Evolutionary conservation across 2,113 vertebrate genomes (phyloP).

Genomic region (Cavia porcellus): DNA sequence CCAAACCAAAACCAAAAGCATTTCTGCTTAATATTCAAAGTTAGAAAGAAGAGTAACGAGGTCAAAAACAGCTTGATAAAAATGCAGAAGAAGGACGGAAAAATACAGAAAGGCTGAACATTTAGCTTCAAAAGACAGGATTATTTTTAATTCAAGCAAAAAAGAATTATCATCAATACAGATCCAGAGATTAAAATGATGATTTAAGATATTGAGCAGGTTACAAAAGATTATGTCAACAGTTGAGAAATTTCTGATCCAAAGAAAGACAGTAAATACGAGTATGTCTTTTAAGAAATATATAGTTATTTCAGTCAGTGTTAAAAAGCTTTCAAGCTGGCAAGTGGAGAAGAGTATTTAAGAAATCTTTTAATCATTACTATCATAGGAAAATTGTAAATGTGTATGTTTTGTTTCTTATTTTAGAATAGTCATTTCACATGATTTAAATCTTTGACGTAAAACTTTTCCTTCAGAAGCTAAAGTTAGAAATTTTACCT

Average conservation of each 20-base stretch:
- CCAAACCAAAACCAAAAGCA: neutral
- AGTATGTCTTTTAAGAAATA: neutral
- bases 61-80: neutral
- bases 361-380: neutral
- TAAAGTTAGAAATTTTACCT: slow-evolving; percentile 19
- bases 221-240: neutral
- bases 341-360: neutral
- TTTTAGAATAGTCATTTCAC: neutral
- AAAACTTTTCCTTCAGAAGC: neutral
- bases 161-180: neutral
- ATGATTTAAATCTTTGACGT: slow-evolving; percentile 7
- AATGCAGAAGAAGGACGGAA: neutral
- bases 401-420: slow-evolving; percentile 27
- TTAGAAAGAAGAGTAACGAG: neutral
- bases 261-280: neutral
- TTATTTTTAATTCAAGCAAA: neutral
- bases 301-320: neutral
- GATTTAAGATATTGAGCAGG: neutral
- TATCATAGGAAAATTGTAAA: neutral
- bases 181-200: neutral
- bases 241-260: neutral
- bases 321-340: slow-evolving; percentile 11
- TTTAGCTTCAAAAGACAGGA: slow-evolving; percentile 2
- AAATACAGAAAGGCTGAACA: neutral
- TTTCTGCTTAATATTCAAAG: slow-evolving; percentile 31